phyloP scores from a whole-genome alignment of 2,113 vertebrate species.

The Prolemur simus region DNA sequence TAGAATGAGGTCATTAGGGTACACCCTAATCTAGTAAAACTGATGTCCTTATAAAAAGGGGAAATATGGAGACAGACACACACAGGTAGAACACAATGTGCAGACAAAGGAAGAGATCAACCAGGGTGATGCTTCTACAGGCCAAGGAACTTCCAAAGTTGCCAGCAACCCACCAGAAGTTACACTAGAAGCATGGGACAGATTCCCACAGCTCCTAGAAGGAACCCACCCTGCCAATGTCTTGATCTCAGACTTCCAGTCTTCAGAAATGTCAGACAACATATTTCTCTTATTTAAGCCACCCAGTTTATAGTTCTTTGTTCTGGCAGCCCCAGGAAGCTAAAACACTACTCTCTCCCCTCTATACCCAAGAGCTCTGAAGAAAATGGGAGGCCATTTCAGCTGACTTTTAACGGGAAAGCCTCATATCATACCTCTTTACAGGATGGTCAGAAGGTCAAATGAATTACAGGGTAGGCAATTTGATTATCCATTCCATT shows the following conservation, averaged over 20 bases:
- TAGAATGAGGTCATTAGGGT: not conserved
- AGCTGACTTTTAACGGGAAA: not conserved
- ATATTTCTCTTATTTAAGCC: not conserved
- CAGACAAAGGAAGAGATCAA: not conserved
- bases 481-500: not conserved
- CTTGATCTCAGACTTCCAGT: not conserved
- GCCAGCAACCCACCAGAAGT: not conserved
- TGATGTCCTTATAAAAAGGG: not conserved
- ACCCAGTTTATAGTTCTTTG: not conserved
- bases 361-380: not conserved
- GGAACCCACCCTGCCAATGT: not conserved
- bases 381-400: not conserved
- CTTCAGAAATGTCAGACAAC: not conserved
- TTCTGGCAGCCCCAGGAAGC: not conserved
- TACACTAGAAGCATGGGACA: not conserved
- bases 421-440: not conserved
- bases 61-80: not conserved
- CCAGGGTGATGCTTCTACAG: not conserved
- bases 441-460: not conserved
- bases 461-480: not conserved
- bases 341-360: not conserved
- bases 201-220: not conserved
- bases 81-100: not conserved
- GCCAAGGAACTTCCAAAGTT: not conserved
- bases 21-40: not conserved